These are phyloP conservation scores for Rhea americana DNA, from an alignment of 2,113 vertebrate genomes.

Conservation along the genomic window DNA sequence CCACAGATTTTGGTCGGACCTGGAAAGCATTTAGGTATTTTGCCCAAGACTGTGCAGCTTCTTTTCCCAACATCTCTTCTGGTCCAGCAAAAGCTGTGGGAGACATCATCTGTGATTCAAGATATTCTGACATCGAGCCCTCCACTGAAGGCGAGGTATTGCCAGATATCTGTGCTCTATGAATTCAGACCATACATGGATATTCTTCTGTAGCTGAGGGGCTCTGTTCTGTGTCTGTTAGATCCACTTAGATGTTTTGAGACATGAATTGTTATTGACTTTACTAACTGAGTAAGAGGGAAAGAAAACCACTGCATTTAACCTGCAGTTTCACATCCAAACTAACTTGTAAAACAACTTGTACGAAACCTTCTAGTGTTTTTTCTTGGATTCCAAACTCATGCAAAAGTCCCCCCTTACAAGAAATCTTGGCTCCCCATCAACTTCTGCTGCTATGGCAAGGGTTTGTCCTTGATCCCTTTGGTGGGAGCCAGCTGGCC, in stretches of 20 bases:
- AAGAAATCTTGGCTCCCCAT: not conserved
- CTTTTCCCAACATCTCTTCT: constrained; percentile 80
- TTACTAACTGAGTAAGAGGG: not conserved
- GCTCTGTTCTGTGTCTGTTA: not conserved
- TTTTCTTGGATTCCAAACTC: not conserved
- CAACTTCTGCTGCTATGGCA: not conserved
- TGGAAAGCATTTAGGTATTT: constrained; percentile 89
- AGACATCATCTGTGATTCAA: constrained; percentile 86
- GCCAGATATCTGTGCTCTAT: constrained; percentile 16
- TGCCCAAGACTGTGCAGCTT: constrained; percentile 81
- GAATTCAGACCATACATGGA: not conserved
- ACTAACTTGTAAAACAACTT: not conserved
- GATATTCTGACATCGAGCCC: constrained; percentile 87
- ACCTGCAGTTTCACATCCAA: not conserved
- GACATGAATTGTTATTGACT: not conserved
- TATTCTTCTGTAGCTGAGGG: not conserved
- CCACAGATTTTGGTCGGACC: constrained; percentile 83
- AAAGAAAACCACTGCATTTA: not conserved
- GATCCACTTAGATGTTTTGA: not conserved
- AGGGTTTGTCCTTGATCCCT: not conserved
- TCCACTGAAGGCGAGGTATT: constrained; percentile 88
- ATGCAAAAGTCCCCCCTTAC: not conserved
- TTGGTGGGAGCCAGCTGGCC: not conserved
- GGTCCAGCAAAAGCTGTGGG: constrained; percentile 74
- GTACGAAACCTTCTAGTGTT: not conserved